Conservation (phyloP, 2,888 invertebrate genomes). For the Ichneumon xanthorius region DNA sequence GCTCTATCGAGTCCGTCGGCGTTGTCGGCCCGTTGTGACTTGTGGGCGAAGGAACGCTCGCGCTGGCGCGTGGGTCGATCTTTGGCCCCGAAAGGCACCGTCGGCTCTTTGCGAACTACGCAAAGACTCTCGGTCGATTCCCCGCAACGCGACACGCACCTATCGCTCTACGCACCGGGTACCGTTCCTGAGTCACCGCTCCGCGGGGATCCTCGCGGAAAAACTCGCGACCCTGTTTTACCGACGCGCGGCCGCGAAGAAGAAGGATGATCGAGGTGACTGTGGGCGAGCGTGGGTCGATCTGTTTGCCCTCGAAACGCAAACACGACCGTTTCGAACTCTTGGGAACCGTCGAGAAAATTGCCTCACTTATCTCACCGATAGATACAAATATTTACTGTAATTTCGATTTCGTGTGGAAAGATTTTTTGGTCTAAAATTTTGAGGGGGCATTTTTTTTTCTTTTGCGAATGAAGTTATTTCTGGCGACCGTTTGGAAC, state of each 20-base stretch:
- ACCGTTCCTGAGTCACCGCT: slow-evolving; percentile 32
- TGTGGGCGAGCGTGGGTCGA: slow-evolving; percentile 79
- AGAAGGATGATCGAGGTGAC: slow-evolving; percentile 59
- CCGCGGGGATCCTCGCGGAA: slow-evolving; percentile 44
- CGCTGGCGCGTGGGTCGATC: slow-evolving; percentile 48
- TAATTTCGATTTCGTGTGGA: not conserved
- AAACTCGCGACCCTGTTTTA: slow-evolving; percentile 60
- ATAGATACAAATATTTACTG: not conserved
- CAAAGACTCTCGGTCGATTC: not conserved
- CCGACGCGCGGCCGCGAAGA: slow-evolving; percentile 43
- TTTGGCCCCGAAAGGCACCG: slow-evolving; percentile 52
- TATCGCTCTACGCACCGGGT: not conserved
- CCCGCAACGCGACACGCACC: not conserved
- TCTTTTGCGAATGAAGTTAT: too few species aligned
- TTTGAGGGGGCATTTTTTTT: too few species aligned
- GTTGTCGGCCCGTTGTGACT: slow-evolving; percentile 18
- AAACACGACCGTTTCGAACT: slow-evolving; percentile 66
- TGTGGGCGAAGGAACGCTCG: slow-evolving; percentile 49
- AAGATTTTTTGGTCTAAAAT: not conserved
- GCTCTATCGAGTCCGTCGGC: slow-evolving; percentile 50
- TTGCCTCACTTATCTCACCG: not conserved
- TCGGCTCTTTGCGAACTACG: not conserved
- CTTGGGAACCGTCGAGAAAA: slow-evolving; percentile 56
- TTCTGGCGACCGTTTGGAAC: not conserved
- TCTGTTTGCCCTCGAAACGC: slow-evolving; percentile 65